Evolutionary conservation across 2,797 vertebrate genomes (phyloP).

Genomic region (Arrhamphus sclerolepis): DNA sequence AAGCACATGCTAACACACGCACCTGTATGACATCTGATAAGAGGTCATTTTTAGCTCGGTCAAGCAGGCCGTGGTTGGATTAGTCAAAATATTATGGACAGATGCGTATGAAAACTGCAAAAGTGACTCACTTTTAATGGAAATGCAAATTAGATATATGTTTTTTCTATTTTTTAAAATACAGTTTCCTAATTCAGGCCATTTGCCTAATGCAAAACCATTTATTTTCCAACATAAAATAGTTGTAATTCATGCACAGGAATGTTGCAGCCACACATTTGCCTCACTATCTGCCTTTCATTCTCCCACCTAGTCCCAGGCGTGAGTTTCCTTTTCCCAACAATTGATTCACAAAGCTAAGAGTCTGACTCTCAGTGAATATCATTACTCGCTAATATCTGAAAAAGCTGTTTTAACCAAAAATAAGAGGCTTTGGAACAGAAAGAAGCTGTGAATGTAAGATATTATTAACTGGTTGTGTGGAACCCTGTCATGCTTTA

Average conservation of each 20-base stretch:
- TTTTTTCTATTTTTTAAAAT: background rate
- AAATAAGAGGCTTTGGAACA: no score
- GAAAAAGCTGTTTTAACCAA: no score
- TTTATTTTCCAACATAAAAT: constrained; percentile 14
- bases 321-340: background rate
- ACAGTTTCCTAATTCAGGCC: background rate
- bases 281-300: constrained; percentile 14
- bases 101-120: background rate
- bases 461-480: no score
- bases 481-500: no score
- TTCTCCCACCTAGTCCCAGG: constrained; percentile 4
- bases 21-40: constrained; percentile 11
- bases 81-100: background rate
- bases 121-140: background rate
- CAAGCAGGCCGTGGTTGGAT: background rate
- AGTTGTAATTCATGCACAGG: constrained; percentile 3
- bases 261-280: constrained; percentile 2
- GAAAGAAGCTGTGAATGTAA: no score
- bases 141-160: background rate
- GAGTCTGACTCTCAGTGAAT: background rate
- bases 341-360: background rate
- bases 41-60: background rate
- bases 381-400: no score
- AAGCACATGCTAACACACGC: background rate
- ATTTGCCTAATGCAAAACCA: background rate